A percentile compares a stretch with the other conserved stretches of the same genome.
Conservation (phyloP, 2,113 vertebrate species). For the Rhabdomys dilectus region DNA sequence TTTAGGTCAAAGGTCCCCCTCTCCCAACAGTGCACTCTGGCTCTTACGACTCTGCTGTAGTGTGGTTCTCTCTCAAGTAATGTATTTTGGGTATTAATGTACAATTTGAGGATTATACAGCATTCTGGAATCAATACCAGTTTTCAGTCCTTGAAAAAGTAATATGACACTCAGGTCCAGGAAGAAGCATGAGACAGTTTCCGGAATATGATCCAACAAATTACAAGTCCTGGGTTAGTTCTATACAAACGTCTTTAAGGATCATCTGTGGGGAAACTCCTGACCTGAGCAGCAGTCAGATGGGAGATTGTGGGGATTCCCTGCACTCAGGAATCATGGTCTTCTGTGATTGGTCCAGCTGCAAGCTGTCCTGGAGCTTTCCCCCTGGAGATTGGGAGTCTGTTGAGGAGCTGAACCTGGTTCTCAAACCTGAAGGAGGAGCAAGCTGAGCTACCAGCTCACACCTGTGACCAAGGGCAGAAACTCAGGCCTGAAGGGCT, state of each 20-base stretch:
- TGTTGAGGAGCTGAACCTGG: not conserved
- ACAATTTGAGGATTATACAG: not conserved
- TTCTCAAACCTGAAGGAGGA: not conserved
- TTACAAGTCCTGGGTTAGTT: not conserved
- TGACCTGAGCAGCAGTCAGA: not conserved
- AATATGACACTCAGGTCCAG: not conserved
- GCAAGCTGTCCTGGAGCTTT: not conserved
- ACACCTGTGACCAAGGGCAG: not conserved
- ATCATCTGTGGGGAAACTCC: not conserved
- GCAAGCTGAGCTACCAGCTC: not conserved
- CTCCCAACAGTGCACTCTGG: not conserved
- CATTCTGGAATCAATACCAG: not conserved
- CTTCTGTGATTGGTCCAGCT: not conserved
- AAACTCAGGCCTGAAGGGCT: not conserved
- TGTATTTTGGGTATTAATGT: constrained; percentile 13
- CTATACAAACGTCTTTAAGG: not conserved
- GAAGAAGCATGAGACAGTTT: not conserved
- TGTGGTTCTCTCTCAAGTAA: not conserved
- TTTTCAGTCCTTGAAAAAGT: constrained; percentile 40
- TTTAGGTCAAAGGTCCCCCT: not conserved
- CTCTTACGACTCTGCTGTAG: not conserved
- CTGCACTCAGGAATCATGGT: not conserved
- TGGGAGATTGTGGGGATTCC: not conserved
- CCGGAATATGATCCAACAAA: not conserved
- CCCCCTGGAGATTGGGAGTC: too few species aligned